A percentile compares a stretch with the other conserved stretches of the same genome.
Evolutionary conservation across 2,888 invertebrate genomes (phyloP).

Genomic region (Idaea straminata): DNA sequence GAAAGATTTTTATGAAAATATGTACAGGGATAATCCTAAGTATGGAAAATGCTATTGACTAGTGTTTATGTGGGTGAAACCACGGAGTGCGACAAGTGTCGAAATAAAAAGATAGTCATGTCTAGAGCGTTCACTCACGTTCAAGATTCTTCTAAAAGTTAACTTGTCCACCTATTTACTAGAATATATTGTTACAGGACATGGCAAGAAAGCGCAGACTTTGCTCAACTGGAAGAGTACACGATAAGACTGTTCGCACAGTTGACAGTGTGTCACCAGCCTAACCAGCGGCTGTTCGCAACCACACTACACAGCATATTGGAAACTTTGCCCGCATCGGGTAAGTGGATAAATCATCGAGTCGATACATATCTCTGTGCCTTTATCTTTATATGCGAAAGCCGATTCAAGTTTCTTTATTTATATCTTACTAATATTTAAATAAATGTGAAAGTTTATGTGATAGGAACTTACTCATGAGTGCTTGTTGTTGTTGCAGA

Average conservation of each 20-base stretch:
- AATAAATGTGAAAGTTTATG: neutral
- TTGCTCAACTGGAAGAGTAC: constrained; percentile 85
- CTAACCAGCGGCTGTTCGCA: constrained; percentile 91
- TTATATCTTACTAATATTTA: neutral
- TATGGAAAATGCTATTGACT: no score
- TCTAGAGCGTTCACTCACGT: no score
- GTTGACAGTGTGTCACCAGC: constrained; percentile 90
- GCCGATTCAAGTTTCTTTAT: no score
- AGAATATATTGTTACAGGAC: constrained; percentile 40
- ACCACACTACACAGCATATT: constrained; percentile 89
- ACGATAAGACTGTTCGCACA: constrained; percentile 91
- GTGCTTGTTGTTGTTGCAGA: constrained; percentile 32
- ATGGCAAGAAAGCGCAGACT: constrained; percentile 70
- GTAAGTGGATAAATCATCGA: constrained; percentile 34
- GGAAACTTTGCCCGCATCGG: constrained; percentile 73
- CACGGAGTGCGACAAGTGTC: no score
- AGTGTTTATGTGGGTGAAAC: no score
- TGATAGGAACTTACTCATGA: neutral
- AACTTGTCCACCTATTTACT: constrained; percentile 9
- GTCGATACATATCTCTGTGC: neutral
- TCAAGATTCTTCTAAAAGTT: neutral
- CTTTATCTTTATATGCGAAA: neutral
- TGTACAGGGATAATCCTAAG: no score
- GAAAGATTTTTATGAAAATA: no score
- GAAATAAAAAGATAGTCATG: no score